Base-by-base conservation (phyloP, 2,113 vertebrate genomes). In the Paramisgurnus dabryanus region DNA sequence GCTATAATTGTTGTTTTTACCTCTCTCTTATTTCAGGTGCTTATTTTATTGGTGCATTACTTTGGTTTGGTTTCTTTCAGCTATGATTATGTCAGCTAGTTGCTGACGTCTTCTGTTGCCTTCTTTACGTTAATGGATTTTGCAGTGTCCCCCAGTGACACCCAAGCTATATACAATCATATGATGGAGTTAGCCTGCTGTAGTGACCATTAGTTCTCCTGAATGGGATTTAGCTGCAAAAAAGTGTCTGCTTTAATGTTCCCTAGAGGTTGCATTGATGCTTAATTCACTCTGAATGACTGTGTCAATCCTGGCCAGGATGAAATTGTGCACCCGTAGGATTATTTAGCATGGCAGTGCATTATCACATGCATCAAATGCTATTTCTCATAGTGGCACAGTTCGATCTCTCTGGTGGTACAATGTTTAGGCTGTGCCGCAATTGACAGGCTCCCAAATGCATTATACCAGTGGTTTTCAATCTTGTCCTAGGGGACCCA, bases 11-110 rank as follows among this genome's bases (percentile, higher is more conserved):
- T 27, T 65, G 22, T 67, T 49, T 67, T 9, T 40, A 17, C 17
- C 53, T 47, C 15, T 47, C 17, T 77, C 63, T 39, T 34, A 77
- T 66, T 77, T 77, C 63, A 66, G 74, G 41, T 45, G 72, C 58
- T 63, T 75, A 73, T 73, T 60, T 41, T 58, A 27, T 71, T 57
- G 69, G 13, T 63, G 58, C 58, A 34, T 27, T 13, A 63, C 63
- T 75, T 45, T 49, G 43, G 12, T 15, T n/a, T 57, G 27, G 34
- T 49, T 12, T 61, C 57, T 74, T 74, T 61, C 6, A 47, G 40
- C 11, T 15, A 13, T 22, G 12, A 40, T 15, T 74, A 61, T 12
- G 4, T 47, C n/a, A 15, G 57, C 18, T 61, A 43, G 55, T 74
- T 45, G 34, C 10, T 40, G 43, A 60, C 10, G 18, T 17, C 34